phyloP scores from a whole-genome alignment of 23 tunicate species.

The Styela plicata region DNA sequence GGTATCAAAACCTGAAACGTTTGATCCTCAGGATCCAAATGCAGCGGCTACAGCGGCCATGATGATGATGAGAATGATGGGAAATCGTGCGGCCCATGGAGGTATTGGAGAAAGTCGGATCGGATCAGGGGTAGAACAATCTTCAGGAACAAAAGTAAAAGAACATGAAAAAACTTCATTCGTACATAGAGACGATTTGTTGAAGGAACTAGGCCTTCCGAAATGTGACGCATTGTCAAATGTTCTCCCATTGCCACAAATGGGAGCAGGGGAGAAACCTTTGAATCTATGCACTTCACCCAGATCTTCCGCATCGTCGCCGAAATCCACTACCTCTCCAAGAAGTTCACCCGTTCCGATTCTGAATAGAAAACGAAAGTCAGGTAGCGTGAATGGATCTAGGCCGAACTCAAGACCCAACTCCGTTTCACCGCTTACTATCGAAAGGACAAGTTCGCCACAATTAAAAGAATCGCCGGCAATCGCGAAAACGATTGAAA shows the following conservation, averaged over 20 bases:
- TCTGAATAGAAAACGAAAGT: not conserved
- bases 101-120: not conserved
- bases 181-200: conserved; percentile 12
- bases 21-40: not conserved
- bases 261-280: conserved; percentile 42
- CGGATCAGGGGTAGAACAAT: not conserved
- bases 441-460: not conserved
- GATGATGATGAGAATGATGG: conserved; percentile 23
- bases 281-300: conserved; percentile 81
- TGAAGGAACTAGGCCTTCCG: conserved; percentile 30
- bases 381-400: not conserved
- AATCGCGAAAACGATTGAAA: not conserved
- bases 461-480: not conserved
- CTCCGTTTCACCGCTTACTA: not conserved
- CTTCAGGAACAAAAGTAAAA: not conserved
- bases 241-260: conserved; percentile 22
- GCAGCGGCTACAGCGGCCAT: conserved; percentile 31
- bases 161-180: not conserved
- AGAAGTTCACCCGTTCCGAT: conserved; percentile 3
- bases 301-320: conserved; percentile 43
- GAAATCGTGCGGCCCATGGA: not conserved
- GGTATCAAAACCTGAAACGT: conserved; percentile 1
- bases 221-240: conserved; percentile 8
- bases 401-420: not conserved
- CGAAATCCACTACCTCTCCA: conserved; percentile 17